Evolutionary conservation across 2,113 vertebrate genomes (phyloP).

Genomic region (Gracilinanus agilis): DNA sequence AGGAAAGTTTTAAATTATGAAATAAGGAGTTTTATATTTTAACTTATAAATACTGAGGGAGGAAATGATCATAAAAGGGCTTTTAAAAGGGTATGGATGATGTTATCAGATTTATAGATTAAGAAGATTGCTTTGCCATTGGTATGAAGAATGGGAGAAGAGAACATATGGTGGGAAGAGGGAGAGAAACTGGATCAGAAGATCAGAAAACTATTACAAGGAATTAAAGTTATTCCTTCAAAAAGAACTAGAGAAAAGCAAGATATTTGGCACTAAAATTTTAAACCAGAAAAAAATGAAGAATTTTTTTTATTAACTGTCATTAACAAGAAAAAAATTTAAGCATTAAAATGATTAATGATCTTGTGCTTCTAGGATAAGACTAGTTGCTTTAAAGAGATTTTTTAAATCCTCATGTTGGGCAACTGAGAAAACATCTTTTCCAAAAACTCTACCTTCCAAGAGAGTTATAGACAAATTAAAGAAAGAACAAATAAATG

Average conservation of each 20-base stretch:
- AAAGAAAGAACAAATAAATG: not conserved
- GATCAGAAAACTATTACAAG: not conserved
- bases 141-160: not conserved
- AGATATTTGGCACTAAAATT: not conserved
- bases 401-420: too few species aligned
- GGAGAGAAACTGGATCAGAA: not conserved
- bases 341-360: not conserved
- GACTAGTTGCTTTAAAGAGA: not conserved
- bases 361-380: not conserved
- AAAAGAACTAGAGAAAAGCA: not conserved
- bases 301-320: not conserved
- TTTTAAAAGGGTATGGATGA: not conserved
- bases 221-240: not conserved
- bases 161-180: not conserved
- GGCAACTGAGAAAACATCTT: not conserved
- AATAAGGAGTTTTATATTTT: not conserved
- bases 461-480: not conserved
- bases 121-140: not conserved
- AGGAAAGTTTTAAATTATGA: not conserved
- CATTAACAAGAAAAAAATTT: not conserved
- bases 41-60: not conserved
- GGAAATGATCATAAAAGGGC: not conserved
- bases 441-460: not conserved
- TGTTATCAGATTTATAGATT: not conserved
- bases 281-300: not conserved